These are phyloP conservation scores for Ceramica pisi DNA, from an alignment of 2,888 invertebrate genomes.

Conservation along the genomic window DNA sequence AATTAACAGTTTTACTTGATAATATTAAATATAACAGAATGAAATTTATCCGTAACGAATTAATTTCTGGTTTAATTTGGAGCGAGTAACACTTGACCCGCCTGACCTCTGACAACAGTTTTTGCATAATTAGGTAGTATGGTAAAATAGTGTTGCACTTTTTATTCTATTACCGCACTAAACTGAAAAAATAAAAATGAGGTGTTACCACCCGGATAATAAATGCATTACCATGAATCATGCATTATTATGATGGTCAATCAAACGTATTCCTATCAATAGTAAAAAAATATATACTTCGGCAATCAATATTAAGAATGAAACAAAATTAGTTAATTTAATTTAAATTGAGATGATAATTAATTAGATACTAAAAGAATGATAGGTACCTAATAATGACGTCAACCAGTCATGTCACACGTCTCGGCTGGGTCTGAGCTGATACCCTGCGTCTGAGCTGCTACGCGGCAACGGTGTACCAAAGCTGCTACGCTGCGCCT, in stretches of 20 bases:
- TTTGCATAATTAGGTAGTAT: no score
- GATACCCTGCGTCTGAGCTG: not conserved
- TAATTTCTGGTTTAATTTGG: slow-evolving; percentile 26
- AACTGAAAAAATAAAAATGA: not conserved
- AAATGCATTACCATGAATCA: not conserved
- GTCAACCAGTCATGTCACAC: not conserved
- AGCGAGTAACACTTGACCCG: not conserved
- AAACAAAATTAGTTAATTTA: not conserved
- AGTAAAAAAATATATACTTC: no score
- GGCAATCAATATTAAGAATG: not conserved
- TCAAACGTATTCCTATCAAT: no score
- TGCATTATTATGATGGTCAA: no score
- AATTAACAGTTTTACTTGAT: no score
- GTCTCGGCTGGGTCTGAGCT: not conserved
- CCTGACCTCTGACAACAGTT: not conserved
- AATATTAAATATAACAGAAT: not conserved
- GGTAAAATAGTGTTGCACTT: not conserved
- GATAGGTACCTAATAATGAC: not conserved
- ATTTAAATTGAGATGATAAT: not conserved
- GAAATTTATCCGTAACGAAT: slow-evolving; percentile 7
- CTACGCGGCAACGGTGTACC: not conserved
- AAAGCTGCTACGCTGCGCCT: not conserved
- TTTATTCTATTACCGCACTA: slow-evolving; percentile 16
- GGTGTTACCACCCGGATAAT: not conserved
- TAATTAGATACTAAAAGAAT: not conserved